These are phyloP conservation scores for Polydrusus cervinus DNA, from an alignment of 2,888 invertebrate species.

Conservation along the genomic window DNA sequence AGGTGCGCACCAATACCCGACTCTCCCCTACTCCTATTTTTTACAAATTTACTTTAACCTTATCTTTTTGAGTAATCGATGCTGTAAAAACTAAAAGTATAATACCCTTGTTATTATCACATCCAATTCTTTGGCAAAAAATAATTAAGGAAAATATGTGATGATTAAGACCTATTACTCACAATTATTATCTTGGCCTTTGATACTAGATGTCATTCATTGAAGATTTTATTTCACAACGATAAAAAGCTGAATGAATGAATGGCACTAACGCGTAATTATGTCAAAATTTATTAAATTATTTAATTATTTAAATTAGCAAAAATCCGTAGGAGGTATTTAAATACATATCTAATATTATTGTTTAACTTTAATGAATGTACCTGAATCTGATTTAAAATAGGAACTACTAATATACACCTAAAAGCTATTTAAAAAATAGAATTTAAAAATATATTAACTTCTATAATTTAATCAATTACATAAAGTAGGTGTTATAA, in stretches of 20 bases:
- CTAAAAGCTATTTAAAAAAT: constrained; percentile 2
- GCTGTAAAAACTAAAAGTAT: no score
- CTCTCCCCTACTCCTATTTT: no score
- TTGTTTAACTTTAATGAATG: neutral
- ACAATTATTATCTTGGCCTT: constrained; percentile 35
- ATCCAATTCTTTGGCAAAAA: constrained; percentile 21
- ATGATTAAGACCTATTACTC: constrained; percentile 35
- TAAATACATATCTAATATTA: constrained; percentile 1
- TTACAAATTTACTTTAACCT: no score
- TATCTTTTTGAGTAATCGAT: no score
- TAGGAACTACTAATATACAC: neutral
- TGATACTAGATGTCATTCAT: constrained; percentile 30
- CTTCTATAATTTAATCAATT: constrained; percentile 15
- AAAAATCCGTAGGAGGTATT: constrained; percentile 14
- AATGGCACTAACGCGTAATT: constrained; percentile 17
- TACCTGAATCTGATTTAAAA: constrained; percentile 11
- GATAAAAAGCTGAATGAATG: constrained; percentile 18
- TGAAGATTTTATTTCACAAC: constrained; percentile 26
- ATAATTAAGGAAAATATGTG: constrained; percentile 21
- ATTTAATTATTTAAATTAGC: constrained; percentile 22
- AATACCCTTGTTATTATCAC: neutral
- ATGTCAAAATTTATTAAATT: constrained; percentile 24
- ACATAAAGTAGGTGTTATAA: constrained; percentile 2
- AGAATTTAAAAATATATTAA: constrained; percentile 18
- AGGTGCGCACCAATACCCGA: no score